These are phyloP conservation scores for Saccopteryx leptura DNA, from an alignment of 2,113 vertebrate genomes.

Conservation along the genomic window DNA sequence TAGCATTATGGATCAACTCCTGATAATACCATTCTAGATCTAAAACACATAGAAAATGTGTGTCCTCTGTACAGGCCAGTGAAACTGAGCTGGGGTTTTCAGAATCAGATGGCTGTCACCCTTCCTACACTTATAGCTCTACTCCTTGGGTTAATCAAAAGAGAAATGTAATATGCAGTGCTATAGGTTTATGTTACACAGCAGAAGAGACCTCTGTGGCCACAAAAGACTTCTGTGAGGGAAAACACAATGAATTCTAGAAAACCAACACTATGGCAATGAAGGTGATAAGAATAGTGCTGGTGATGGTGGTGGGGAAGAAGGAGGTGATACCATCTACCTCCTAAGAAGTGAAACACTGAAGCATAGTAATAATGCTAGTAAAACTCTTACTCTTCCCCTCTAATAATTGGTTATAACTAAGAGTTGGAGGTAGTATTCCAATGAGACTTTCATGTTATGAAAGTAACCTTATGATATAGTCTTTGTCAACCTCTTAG, in stretches of 20 bases:
- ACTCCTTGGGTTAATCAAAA: not conserved
- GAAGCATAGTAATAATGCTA: not conserved
- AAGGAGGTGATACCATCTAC: not conserved
- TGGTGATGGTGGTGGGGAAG: not conserved
- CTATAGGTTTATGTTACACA: not conserved
- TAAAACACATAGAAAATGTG: not conserved
- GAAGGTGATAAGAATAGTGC: not conserved
- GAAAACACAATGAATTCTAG: not conserved
- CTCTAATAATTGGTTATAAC: conserved; percentile 24
- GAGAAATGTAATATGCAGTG: not conserved
- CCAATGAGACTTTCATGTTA: conserved; percentile 16
- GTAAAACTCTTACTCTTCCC: conserved; percentile 48
- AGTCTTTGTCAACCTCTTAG: not conserved
- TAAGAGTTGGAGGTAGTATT: not conserved
- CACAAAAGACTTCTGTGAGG: not conserved
- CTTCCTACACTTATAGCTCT: not conserved
- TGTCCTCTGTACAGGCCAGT: not conserved
- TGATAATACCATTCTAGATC: not conserved
- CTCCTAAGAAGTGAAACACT: not conserved
- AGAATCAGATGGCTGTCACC: not conserved
- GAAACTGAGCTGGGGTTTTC: not conserved
- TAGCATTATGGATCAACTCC: not conserved
- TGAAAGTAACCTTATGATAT: not conserved
- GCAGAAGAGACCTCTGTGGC: not conserved
- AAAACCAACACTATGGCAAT: not conserved